Base-by-base conservation (phyloP, 2,888 invertebrate species). In the Homarus gammarus region DNA sequence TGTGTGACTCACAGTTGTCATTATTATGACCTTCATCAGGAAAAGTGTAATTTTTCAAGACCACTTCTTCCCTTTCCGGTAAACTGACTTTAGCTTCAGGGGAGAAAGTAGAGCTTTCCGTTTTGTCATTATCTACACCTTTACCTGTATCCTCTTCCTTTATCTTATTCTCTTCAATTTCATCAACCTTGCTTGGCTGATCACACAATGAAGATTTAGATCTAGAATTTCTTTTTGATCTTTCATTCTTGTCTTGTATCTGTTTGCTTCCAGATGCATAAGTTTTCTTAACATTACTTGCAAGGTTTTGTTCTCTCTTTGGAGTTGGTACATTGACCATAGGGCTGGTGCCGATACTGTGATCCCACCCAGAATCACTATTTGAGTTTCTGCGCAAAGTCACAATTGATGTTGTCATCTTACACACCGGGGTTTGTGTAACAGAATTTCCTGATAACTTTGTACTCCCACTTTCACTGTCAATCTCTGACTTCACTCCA, bases 211-310 rank as follows among this genome's bases (percentile, higher is more conserved):
- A 78, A 8, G 31, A 68, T 44, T 68, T 68, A 49, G 49, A 40
- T 31, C 27, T 38, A 27, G 40, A 15, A 40, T 49, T 40, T 38
- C 27, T 22, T 68, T 51, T 78, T 40, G 36, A 12, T 40, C 49
- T 44, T 8, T 15, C 33, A 64, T 64, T 78, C 56, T 77, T 78
- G 22, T 36, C 12, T n/a, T 31, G 33, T 27, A 72, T 68, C 33
- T 68, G 73, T 68, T 70, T 88, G 44, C 36, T 88, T 49, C 77
- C 33, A 12, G 83, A 78, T 40, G 75, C 75, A 68, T 88, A 88
- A 6, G 88, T 84, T 70, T 88, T 88, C 68, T 64, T 84, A 22
- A 83, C 64, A 56, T 83, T 40, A 38, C 61, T 83, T 75, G 77
- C 33, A 68, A 88, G 40, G 56, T 56, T 75, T 72, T 75, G 44